Evolutionary conservation across 2,113 vertebrate species (phyloP).

Genomic region (Tychaedon coryphoeus): DNA sequence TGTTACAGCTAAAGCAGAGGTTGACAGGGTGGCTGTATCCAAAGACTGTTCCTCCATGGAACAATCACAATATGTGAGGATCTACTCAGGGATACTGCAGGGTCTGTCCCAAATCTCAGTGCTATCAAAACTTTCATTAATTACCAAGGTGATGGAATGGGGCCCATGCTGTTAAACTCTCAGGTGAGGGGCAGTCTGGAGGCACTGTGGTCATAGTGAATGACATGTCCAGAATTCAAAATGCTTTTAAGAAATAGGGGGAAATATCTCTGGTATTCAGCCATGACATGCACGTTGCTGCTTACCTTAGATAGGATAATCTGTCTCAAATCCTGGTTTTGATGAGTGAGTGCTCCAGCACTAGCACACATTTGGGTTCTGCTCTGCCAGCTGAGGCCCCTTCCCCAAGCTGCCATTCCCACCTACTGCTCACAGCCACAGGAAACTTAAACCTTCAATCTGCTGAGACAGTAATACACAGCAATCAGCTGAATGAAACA

Average conservation of each 20-base stretch:
- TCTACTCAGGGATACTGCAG: neutral
- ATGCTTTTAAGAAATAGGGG: neutral
- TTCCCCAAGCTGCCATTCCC: neutral
- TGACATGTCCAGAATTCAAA: neutral
- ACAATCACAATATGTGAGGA: fast-evolving
- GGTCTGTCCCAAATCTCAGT: neutral
- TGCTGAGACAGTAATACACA: neutral
- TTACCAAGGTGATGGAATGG: neutral
- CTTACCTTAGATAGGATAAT: neutral
- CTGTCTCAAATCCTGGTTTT: neutral
- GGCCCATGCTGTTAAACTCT: neutral
- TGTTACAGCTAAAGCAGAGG: neutral
- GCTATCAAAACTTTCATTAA: neutral
- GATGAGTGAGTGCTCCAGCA: neutral
- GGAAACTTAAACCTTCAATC: neutral
- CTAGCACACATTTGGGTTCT: neutral
- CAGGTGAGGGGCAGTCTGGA: neutral
- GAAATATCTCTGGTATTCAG: neutral
- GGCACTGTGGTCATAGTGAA: neutral
- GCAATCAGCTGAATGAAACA: neutral
- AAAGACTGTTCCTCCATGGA: neutral
- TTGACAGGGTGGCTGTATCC: neutral
- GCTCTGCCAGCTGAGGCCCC: neutral
- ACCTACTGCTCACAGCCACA: neutral
- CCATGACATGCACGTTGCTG: neutral